Evolutionary conservation across 1,140 invertebrate genomes (phyloP), one percentile per base, ranked within the genome.

Genomic region (Asobara japonica): DNA sequence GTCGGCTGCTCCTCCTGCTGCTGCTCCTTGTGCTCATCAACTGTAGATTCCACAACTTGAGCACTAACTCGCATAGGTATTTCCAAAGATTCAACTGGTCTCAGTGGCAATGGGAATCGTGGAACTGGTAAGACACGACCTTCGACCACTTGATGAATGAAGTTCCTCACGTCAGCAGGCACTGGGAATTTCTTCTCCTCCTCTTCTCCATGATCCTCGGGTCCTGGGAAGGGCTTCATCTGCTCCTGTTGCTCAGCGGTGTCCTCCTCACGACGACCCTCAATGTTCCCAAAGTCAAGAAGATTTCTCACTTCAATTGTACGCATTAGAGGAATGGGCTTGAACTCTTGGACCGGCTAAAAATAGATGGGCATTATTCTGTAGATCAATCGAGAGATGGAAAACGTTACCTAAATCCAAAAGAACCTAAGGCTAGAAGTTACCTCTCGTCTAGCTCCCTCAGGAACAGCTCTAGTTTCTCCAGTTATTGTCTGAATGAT

Each of bases 81-180:
- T 20, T 85, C 84, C 66, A 86, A 68, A 5, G 84, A 82, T 18
- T 86, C 84, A 0, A 83, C 77, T 18, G 81, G 79, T 80, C 80
- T 79, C 62, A 81, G 29, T 0, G 80, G 79, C 61, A 84, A 73
- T 0, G 79, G 45, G 64, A 85, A 80, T 77, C 81, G 81, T 36
- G 82, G 74, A 22, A 83, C 69, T 6, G 82, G 82, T 62, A 86
- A 82, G 10, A 77, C 81, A 64, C 82, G 81, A 33, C 83, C 83
- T 64, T 86, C 83, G 4, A 84, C 81, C 4, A 86, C 82, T 77
- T 84, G 83, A 20, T 83, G 83, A 71, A 86, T 84, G 18, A 86
- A 81, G 31, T 79, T 81, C n/a, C 79, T 82, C 68, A 86, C 82
- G 71, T 84, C 82, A 7, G 79, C 77, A 8, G 83, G 83, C 30